Evolutionary conservation across 2,113 vertebrate genomes (phyloP), one percentile per base, ranked within the genome.

Genomic region (Boleophthalmus pectinirostris): DNA sequence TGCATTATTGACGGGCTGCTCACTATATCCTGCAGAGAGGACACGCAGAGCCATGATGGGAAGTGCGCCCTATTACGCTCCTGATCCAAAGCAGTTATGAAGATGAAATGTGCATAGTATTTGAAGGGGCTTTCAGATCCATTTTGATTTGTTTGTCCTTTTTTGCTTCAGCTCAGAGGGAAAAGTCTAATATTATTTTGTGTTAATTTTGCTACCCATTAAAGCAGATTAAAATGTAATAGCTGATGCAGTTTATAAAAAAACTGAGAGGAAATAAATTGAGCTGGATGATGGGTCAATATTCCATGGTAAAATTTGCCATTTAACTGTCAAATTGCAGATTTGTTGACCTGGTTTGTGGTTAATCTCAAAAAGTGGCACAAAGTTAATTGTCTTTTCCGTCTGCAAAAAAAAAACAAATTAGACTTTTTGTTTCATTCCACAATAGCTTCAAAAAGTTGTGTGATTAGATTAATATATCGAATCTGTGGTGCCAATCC

Each of bases 1-100:
- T 74, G 24, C 61, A 64, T 64, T 73, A 73, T 74, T 56, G 79
- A 84, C 79, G 67, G 21, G 25, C 25, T 53, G 64, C 72, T 47
- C 63, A 77, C 60, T 24, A 15, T 14, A 16, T 73, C 69, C 76
- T 72, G 69, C 80, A 53, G 68, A 64, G 70, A 74, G 53, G 63
- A 82, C 72, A 83, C 68, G 66, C 38, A 72, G 72, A 73, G 70
- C 57, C 33, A 20, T 56, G 73, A 77, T 72, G 68, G 77, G 66
- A 69, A 82, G 82, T 71, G 64, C 35, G 45, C 45, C 29, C 49
- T 73, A 73, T 75, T 63, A 63, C 56, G 66, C 81, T 65, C 20
- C 56, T 15, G n/a, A 20, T 29, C 66, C 45, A 57, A 43, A 69
- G 58, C 20, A 47, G 45, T 47, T 45, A 45, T 23, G 43, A 45